Conservation (phyloP, 2,888 invertebrate species). For the Lamproptera curius region DNA sequence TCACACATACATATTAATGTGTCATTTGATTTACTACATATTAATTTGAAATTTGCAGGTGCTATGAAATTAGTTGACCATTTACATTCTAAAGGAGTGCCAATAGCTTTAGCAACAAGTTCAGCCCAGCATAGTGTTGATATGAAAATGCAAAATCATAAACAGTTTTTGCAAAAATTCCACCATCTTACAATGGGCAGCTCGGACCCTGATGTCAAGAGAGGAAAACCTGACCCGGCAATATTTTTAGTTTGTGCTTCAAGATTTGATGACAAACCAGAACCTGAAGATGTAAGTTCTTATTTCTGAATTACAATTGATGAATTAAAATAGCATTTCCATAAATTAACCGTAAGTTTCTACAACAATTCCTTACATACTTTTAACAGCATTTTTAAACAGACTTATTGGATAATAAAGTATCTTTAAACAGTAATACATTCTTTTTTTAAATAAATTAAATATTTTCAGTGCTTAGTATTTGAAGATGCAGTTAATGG, state of each 20-base stretch:
- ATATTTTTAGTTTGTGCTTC: constrained; percentile 88
- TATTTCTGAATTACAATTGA: no score
- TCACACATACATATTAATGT: no score
- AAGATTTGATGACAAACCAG: constrained; percentile 83
- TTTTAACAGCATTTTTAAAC: no score
- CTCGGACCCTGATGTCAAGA: constrained; percentile 88
- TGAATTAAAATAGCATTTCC: no score
- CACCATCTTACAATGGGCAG: constrained; percentile 88
- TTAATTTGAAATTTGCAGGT: no score
- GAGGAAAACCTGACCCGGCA: constrained; percentile 93
- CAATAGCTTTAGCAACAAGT: constrained; percentile 92
- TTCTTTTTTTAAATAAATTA: no score
- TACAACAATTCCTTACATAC: no score
- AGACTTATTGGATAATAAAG: no score
- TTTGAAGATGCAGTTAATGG: constrained; percentile 97
- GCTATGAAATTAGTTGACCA: constrained; percentile 87
- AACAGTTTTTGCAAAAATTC: constrained; percentile 81
- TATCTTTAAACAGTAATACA: no score
- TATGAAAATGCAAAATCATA: constrained; percentile 82
- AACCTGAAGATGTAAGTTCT: constrained; percentile 72
- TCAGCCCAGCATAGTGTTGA: constrained; percentile 85
- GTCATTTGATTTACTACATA: no score
- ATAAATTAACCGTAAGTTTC: no score
- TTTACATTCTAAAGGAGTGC: constrained; percentile 83
- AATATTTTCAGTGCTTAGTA: constrained; percentile 85